These are phyloP conservation scores for Atractosteus spatula DNA, from an alignment of 2,113 vertebrate genomes.

Conservation along the genomic window DNA sequence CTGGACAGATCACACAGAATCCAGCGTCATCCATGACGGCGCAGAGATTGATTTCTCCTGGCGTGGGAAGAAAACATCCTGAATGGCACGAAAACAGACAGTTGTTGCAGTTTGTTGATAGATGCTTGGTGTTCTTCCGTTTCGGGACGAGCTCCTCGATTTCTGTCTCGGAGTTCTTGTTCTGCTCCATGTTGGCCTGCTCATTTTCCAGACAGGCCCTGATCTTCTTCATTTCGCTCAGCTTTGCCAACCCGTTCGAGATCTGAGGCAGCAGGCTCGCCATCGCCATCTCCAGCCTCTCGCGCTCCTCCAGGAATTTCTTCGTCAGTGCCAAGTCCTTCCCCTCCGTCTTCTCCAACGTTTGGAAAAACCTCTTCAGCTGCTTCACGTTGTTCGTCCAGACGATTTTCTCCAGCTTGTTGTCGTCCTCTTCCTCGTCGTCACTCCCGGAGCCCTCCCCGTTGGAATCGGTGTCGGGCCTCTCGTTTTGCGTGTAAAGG, in stretches of 20 bases:
- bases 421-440: too few relatives aligned
- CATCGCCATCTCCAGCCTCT: constrained; percentile 32
- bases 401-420: too few relatives aligned
- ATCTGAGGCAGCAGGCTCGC: constrained; percentile 33
- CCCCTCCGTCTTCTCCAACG: constrained; percentile 18
- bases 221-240: constrained; percentile 29
- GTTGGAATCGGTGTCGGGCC: too few relatives aligned
- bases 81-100: too few relatives aligned
- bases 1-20: too few relatives aligned
- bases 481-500: too few relatives aligned
- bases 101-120: too few relatives aligned
- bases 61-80: too few relatives aligned
- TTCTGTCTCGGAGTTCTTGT: constrained; percentile 33
- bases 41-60: too few relatives aligned
- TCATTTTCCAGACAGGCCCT: constrained; percentile 26
- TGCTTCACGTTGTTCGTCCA: too few relatives aligned
- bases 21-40: too few relatives aligned
- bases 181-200: constrained; percentile 22
- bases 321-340: constrained; percentile 30
- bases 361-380: constrained; percentile 3
- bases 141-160: constrained; percentile 20
- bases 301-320: constrained; percentile 35
- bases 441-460: too few relatives aligned
- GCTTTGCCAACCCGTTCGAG: constrained; percentile 29
- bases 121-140: constrained; percentile 5